A percentile compares a stretch with the other conserved stretches of the same genome.
Evolutionary conservation across 1,140 invertebrate genomes (phyloP).

Genomic region (Drosophila pandora): DNA sequence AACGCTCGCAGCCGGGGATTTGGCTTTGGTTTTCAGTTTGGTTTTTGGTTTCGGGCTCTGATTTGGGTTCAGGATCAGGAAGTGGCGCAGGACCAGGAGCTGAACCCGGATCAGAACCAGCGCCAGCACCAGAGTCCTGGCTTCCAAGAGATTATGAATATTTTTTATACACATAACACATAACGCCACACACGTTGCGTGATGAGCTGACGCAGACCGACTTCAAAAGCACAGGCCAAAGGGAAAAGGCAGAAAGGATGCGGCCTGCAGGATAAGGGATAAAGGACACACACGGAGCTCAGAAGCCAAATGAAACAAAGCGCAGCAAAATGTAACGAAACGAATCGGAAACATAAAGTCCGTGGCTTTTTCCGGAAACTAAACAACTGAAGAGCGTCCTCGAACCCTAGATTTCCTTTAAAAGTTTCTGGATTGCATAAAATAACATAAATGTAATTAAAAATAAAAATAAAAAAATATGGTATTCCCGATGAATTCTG

Average conservation of each 20-base stretch:
- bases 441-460: background rate
- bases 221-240: conserved; percentile 23
- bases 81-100: background rate
- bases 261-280: background rate
- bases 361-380: conserved; percentile 22
- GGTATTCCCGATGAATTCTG: too few relatives aligned
- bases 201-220: conserved; percentile 19
- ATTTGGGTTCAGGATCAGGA: conserved; percentile 1
- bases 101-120: background rate
- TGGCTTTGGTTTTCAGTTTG: conserved; percentile 6
- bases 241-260: conserved; percentile 1
- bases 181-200: conserved; percentile 53
- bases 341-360: conserved; percentile 37
- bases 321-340: conserved; percentile 1
- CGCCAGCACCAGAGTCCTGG: conserved; percentile 11
- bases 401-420: conserved; percentile 22
- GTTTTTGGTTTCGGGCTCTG: background rate
- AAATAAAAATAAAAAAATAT: background rate
- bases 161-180: conserved; percentile 81
- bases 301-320: conserved; percentile 33
- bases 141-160: conserved; percentile 81
- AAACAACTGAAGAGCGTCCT: background rate
- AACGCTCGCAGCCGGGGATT: conserved; percentile 50
- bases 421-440: background rate
- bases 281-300: background rate